Base-by-base conservation (phyloP, 2,888 invertebrate genomes). In the Drosophila anomalata region DNA sequence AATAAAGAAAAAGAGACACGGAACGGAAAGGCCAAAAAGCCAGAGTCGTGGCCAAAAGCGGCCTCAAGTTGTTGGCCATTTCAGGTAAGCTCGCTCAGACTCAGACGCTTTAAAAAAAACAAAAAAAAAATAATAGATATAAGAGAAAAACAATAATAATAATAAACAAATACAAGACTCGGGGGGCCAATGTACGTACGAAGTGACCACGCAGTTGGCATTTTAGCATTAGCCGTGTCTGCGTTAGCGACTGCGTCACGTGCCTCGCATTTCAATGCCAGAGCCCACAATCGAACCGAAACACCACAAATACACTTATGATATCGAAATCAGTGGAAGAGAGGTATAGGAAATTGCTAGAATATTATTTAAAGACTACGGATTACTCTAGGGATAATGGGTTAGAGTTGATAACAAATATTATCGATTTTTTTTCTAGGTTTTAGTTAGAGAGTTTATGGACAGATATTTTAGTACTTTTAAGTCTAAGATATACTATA, bases 11-110 rank as follows among this genome's bases (percentile, higher is more conserved):
- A 29, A 47, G 31, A 33, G 36, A 42, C 22, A 54, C 60, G 60
- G 39, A 80, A 68, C 83, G 86, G 86, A 85, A 82, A 82, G 85
- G 79, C 82, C 79, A 79, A 82, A 84, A 81, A 66, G 78, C 67
- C 59, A 63, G 46, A 61, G 36, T 79, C 81, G 79, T 78, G 82
- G 46, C 85, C 82, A 82, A 82, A 85, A 73, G 82, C 62, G 84
- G 81, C 47, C 54, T 55, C 51, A 82, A 78, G 68, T 74, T 82
- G 72, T 71, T 78, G 73, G 73, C 82, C 83, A 82, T 82, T 82
- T 85, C 67, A 59, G 79, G 82, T 59, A 67, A 46, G 51, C 46
- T 44, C 20, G 14, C 41, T 52, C 36, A 46, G 42, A 68, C 41
- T 52, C 36, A 46, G 42, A 68, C 41, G 44, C 12, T 44, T 22